A percentile compares a stretch with the other conserved stretches of the same genome.
These are phyloP conservation scores for Opisthocomus hoazin DNA, from an alignment of 2,113 vertebrate species.

Conservation along the genomic window DNA sequence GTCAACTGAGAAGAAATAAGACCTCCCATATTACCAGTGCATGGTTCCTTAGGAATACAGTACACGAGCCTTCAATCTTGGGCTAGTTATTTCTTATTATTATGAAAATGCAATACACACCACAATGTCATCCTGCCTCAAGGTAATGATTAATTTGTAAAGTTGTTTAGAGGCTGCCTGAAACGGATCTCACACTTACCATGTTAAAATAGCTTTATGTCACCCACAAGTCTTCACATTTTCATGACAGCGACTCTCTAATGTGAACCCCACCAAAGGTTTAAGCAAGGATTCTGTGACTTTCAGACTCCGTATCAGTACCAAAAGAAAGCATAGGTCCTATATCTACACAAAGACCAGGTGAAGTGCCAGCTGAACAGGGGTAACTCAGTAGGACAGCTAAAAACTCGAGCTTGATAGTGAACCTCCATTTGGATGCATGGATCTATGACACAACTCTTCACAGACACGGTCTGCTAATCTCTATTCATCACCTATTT, in stretches of 20 bases:
- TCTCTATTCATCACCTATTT: not conserved
- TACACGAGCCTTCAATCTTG: not conserved
- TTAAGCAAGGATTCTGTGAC: not conserved
- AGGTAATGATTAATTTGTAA: not conserved
- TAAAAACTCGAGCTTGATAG: not conserved
- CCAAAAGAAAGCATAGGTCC: not conserved
- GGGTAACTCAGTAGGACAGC: not conserved
- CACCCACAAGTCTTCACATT: not conserved
- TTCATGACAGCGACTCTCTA: slow-evolving; percentile 1
- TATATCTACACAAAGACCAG: not conserved
- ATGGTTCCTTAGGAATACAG: not conserved
- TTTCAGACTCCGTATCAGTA: not conserved
- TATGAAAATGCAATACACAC: not conserved
- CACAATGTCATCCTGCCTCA: not conserved
- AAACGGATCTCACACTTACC: not conserved
- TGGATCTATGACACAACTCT: not conserved
- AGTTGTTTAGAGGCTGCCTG: not conserved
- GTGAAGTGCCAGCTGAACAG: not conserved
- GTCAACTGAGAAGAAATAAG: not conserved
- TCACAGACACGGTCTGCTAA: not conserved
- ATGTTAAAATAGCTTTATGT: not conserved
- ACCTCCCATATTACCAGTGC: not conserved
- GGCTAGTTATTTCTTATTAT: not conserved
- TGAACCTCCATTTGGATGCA: not conserved
- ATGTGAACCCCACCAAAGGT: not conserved